These are phyloP conservation scores for Tetramorium simillimum DNA, from an alignment of 1,140 invertebrate genomes.

Conservation along the genomic window DNA sequence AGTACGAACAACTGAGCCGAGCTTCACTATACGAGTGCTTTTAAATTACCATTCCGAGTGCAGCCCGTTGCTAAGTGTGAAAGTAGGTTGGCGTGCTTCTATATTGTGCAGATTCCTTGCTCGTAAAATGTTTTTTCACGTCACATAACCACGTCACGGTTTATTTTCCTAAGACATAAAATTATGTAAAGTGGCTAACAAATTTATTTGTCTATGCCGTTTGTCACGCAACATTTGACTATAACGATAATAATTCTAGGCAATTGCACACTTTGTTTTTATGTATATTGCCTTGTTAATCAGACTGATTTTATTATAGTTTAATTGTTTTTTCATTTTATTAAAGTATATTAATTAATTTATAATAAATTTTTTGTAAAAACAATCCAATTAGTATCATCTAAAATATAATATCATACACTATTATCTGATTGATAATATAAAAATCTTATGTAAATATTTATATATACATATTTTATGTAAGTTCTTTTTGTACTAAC, in stretches of 20 bases:
- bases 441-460: background rate
- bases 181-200: slow-evolving; percentile 59
- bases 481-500: background rate
- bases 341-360: background rate
- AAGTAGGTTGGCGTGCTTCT: slow-evolving; percentile 58
- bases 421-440: background rate
- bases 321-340: background rate
- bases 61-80: slow-evolving; percentile 57
- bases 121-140: slow-evolving; percentile 46
- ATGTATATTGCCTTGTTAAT: slow-evolving; percentile 3
- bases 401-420: no score
- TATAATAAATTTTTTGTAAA: background rate
- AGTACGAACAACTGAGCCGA: slow-evolving; percentile 25
- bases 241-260: slow-evolving; percentile 47
- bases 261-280: slow-evolving; percentile 18
- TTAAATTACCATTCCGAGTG: slow-evolving; percentile 27
- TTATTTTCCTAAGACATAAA: slow-evolving; percentile 4
- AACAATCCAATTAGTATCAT: background rate
- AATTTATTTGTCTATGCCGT: slow-evolving; percentile 45
- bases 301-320: background rate
- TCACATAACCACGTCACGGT: slow-evolving; percentile 27
- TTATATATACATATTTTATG: background rate
- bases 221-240: slow-evolving; percentile 44
- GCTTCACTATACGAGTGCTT: background rate
- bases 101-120: background rate